Evolutionary conservation across 2,797 vertebrate genomes (phyloP).

Genomic region (Sebastes umbrosus): DNA sequence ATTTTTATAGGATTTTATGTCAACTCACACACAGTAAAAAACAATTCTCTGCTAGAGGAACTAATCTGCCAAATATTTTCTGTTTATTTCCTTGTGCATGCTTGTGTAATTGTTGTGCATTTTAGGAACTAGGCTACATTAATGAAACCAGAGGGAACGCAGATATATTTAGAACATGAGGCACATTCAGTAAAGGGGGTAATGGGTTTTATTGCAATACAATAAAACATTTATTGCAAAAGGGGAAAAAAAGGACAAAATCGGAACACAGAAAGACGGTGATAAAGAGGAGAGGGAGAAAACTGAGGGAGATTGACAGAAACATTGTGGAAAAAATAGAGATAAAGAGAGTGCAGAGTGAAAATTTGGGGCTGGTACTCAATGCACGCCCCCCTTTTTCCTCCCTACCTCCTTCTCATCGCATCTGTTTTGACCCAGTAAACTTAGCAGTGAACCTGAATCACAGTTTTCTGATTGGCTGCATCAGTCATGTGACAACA

Average conservation of each 20-base stretch:
- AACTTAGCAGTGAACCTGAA: constrained; percentile 63
- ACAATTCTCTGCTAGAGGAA: neutral
- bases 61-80: neutral
- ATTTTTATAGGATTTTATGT: neutral
- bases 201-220: neutral
- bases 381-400: neutral
- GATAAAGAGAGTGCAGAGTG: neutral
- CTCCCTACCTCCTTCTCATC: constrained; percentile 12
- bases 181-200: neutral
- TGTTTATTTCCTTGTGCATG: neutral
- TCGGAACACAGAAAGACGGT: neutral
- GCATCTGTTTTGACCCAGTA: constrained; percentile 62
- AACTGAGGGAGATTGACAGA: neutral
- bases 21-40: neutral
- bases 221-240: neutral
- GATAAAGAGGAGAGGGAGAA: neutral
- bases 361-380: constrained; percentile 26
- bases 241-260: neutral
- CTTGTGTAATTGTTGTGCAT: neutral
- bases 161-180: constrained; percentile 2
- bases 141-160: neutral
- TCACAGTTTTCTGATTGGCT: constrained; percentile 39
- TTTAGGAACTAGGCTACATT: neutral
- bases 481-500: constrained; percentile 17
- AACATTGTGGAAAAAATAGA: neutral